Percentiles rank a stretch among this genome's conserved stretches.
Evolutionary conservation across 2,113 vertebrate genomes (phyloP).

Genomic region (Romanogobio albipinnatus): DNA sequence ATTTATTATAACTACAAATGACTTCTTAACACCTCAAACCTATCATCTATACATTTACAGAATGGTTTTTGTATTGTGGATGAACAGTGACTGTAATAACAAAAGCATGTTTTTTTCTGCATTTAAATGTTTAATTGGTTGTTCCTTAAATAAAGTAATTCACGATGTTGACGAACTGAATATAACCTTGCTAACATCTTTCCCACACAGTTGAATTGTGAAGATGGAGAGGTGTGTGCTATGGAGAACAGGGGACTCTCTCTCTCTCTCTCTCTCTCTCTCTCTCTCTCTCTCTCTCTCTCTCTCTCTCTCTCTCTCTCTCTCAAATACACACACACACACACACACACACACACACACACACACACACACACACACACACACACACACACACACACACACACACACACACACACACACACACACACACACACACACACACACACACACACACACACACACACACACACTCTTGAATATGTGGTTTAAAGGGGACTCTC

Average conservation of each 20-base stretch:
- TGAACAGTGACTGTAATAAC: neutral
- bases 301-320: too few species aligned
- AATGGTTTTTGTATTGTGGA: neutral
- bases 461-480: too few species aligned
- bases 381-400: too few species aligned
- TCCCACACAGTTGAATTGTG: neutral
- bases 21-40: neutral
- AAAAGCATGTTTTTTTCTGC: neutral
- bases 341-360: too few species aligned
- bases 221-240: neutral
- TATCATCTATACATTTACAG: neutral
- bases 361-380: too few species aligned
- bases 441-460: too few species aligned
- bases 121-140: neutral
- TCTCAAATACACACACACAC: too few species aligned
- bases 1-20: neutral
- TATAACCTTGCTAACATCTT: neutral
- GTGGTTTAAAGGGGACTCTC: too few species aligned
- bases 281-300: too few species aligned
- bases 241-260: neutral
- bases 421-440: neutral
- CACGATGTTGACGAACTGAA: neutral
- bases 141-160: neutral
- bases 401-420: too few species aligned
- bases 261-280: too few species aligned